phyloP scores from a whole-genome alignment of 2,888 invertebrate genomes.

The Crossocerus cetratus region DNA sequence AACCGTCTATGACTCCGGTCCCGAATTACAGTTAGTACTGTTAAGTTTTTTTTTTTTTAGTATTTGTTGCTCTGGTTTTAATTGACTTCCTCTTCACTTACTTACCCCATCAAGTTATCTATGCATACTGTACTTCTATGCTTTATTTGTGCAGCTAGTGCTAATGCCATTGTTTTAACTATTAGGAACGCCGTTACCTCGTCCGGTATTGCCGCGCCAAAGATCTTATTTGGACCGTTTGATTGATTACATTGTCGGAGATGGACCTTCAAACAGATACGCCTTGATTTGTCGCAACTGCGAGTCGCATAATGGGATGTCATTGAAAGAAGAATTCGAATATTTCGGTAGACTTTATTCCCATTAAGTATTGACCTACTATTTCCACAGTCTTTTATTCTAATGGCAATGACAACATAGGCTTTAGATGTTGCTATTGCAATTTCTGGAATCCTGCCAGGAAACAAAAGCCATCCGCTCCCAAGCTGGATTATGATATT shows the following conservation, averaged over 20 bases:
- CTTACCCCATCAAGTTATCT: too few species aligned
- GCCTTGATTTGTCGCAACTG: constrained; percentile 96
- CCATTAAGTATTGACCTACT: too few species aligned
- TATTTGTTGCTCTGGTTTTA: neutral
- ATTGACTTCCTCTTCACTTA: neutral
- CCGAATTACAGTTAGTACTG: constrained; percentile 48
- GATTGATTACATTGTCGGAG: constrained; percentile 95
- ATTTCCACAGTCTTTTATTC: too few species aligned
- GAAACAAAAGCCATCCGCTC: constrained; percentile 90
- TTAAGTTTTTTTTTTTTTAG: constrained; percentile 6
- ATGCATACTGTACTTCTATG: too few species aligned
- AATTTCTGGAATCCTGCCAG: constrained; percentile 91
- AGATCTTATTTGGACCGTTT: constrained; percentile 91
- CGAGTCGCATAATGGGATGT: constrained; percentile 94
- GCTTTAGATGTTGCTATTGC: constrained; percentile 94
- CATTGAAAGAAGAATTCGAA: constrained; percentile 85
- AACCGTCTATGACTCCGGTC: constrained; percentile 61
- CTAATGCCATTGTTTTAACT: too few species aligned
- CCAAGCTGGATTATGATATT: constrained; percentile 76
- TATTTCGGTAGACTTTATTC: constrained; percentile 77
- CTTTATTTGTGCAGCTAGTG: too few species aligned
- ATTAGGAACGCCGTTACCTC: constrained; percentile 78
- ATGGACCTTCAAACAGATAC: constrained; percentile 95
- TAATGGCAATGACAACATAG: neutral
- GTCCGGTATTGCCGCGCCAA: constrained; percentile 86